Evolutionary conservation across 2,888 invertebrate genomes (phyloP).

Genomic region (Machimus atricapillus): DNA sequence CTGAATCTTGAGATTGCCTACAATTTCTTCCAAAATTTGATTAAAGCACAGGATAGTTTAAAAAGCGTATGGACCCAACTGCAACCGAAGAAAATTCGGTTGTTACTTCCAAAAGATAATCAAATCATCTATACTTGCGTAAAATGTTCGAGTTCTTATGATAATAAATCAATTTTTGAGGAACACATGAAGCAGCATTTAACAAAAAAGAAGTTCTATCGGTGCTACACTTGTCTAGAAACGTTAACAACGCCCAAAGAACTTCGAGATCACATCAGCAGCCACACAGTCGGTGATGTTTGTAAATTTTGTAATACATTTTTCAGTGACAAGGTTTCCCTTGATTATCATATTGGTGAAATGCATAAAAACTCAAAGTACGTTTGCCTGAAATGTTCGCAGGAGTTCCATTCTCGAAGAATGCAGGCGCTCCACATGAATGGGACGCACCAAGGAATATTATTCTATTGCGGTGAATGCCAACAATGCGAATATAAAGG

Average conservation of each 20-base stretch:
- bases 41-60: background rate
- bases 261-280: conserved; percentile 47
- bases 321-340: conserved; percentile 38
- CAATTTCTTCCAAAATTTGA: background rate
- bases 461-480: conserved; percentile 48
- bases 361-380: conserved; percentile 47
- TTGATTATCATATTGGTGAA: conserved; percentile 46
- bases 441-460: conserved; percentile 42
- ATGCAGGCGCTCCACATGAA: conserved; percentile 48
- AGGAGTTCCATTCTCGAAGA: conserved; percentile 47
- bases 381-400: conserved; percentile 46
- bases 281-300: conserved; percentile 44
- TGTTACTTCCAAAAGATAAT: background rate
- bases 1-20: background rate
- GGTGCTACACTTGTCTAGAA: conserved; percentile 49
- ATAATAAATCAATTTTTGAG: background rate
- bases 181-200: background rate
- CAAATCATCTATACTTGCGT: background rate
- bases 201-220: background rate
- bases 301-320: conserved; percentile 50
- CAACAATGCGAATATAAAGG: background rate
- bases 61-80: background rate
- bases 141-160: background rate
- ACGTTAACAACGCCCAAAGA: conserved; percentile 48
- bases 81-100: background rate